Base-by-base conservation (phyloP, 2,888 invertebrate species). In the Ectropis crepuscularia region DNA sequence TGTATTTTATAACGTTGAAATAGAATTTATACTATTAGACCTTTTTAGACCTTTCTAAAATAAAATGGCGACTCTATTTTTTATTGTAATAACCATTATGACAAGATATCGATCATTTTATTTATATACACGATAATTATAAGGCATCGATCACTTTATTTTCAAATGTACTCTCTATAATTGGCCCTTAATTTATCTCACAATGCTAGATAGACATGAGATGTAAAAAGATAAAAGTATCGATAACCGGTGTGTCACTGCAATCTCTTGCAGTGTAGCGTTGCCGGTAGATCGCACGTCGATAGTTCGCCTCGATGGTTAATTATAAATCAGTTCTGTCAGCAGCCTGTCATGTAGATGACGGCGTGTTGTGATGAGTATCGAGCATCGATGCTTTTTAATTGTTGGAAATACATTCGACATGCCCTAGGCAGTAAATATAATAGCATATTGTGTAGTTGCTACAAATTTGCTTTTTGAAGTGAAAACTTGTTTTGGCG, bases 311-410 rank as follows among this genome's bases (percentile, higher is more conserved):
- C 64, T 63, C 61, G 45, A 58, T 53, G 69, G 67, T 68, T 77
- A 76, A 76, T 78, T 73, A 78, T 74, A 76, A 74, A 78, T 69
- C 66, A 67, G 55, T 60, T 61, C 67, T 69, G 70, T 71, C 70
- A 48, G 60, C 61, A 50, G 42, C 39, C 4, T 65, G 61, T 66
- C 70, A 68, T 64, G 54, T 63, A 57, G 50, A 57, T 59, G 53
- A 61, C 61, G 63, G 61, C 50, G 48, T 54, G 12, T 28, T n/a
- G 41, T 9, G 6, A 53, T 28, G 36, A 16, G 49, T 43, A 28
- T 28, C 16, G 16, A 28, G 6, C 43, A 39, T 57, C 49, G 38
- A 49, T 11, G 9, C 0, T 39, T 12, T 48, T 45, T 12, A 5
- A 45, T n/a, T 45, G 11, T 6, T 11, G 4, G 16, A 28, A 28